Evolutionary conservation across 2,888 invertebrate species (phyloP), one percentile per base, ranked within the genome.

Genomic region (Oxyteleia sp.): DNA sequence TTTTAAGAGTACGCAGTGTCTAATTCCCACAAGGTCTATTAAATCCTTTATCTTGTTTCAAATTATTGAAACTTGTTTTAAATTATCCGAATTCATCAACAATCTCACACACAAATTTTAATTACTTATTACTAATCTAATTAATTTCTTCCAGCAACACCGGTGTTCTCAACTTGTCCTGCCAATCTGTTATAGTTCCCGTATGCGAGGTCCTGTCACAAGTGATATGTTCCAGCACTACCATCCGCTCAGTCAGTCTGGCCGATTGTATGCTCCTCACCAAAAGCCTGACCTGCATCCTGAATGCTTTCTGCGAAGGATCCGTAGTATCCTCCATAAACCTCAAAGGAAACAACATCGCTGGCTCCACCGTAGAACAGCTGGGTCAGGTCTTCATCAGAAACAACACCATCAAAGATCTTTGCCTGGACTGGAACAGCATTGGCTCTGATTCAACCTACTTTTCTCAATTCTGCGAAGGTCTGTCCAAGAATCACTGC

Each of bases 301-400:
- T 93, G 1, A 90, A 93, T 63, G 92, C 92, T 0, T 84, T 93
- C 10, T 88, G 88, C 38, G 90, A 92, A 76, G 93, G 93, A 51
- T 89, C 92, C 0, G 88, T 86, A 35, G 88, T 93, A n/a, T 88
- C 89, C 10, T 84, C 88, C 0, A 51, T 93, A n/a, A 92, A 93
- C 82, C 86, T 93, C 0, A 91, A 93, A 61, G 93, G 94, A 10
- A 94, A 94, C 78, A 93, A 93, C 57, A 92, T 94, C 66, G 89
- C 89, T 64, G 90, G 91, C 11, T 13, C 86, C 0, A 87, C 89
- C 59, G 92, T 92, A 2, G 87, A 91, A 0, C 89, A 91, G 4
- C 84, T 93, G n/a, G 92, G 92, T n/a, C 89, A 92, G 64, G 86
- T 93, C 26, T 88, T 93, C 47, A 80, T 89, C 43, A 85, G 88